Base-by-base conservation (phyloP, 2,797 vertebrate genomes). In the Hydrolagus colliei region DNA sequence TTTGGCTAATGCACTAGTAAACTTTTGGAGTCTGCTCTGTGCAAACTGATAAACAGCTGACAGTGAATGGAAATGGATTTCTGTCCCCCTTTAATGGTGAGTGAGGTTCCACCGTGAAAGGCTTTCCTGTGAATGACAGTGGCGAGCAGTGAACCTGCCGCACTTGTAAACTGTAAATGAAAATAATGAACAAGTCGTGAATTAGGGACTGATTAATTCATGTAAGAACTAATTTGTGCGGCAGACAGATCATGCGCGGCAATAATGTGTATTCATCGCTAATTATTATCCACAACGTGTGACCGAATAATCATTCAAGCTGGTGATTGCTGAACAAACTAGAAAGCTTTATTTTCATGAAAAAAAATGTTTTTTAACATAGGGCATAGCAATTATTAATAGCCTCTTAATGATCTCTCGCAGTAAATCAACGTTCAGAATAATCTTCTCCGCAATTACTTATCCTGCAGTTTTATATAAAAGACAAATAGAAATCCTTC, bases 171-270 rank as follows among this genome's bases (percentile, higher is more conserved):
- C 22, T 67, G 35, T 18, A 82, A 68, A 18, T 65, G 65, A 82
- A 68, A 82, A 41, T 65, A 79, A 76, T 76, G 74, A 52, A 76
- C 35, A 41, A 76, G 35, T n/a, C 20, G 7, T 76, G 18, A 76
- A 59, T 76, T 6, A 76, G 59, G 41, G 18, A 76, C 12, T 76
- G 41, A 76, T 52, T 18, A 59, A 76, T 76, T 76, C 16, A 41
- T 52, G 59, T 52, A 76, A 52, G 41, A 18, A 59, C 41, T 76
- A 18, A 59, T 9, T 52, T 52, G 41, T 18, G 18, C 9, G 59
- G 35, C 16, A 76, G 41, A 59, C 35, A 52, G 41, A 52, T 52
- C 41, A 52, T 52, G 41, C 41, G 41, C 41, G 2, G 41, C 41
- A 52, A 52, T 52, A 52, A 52, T 52, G 41, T 52, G 41, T 52